phyloP scores from a whole-genome alignment of 2,888 invertebrate genomes.

The Chydorus sphaericus region DNA sequence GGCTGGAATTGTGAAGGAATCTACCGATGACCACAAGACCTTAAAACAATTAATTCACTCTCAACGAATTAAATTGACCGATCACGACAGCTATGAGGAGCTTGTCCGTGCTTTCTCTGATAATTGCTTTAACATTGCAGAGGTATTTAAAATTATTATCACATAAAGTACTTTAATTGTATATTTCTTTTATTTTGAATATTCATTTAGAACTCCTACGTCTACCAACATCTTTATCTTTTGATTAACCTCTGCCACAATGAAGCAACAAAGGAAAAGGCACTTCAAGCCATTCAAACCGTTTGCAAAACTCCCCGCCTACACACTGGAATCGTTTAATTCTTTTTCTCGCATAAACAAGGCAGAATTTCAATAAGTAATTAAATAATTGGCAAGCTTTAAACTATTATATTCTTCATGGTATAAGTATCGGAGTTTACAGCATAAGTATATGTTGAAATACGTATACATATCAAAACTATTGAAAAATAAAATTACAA shows the following conservation, averaged over 20 bases:
- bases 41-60: constrained; percentile 19
- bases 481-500: too few relatives aligned
- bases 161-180: too few relatives aligned
- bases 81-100: constrained; percentile 30
- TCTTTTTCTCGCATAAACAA: too few relatives aligned
- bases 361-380: too few relatives aligned
- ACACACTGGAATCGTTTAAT: constrained; percentile 21
- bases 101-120: constrained; percentile 26
- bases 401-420: too few relatives aligned
- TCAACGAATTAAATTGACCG: constrained; percentile 21
- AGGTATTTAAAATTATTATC: constrained; percentile 24
- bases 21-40: constrained; percentile 21
- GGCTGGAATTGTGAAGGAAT: constrained; percentile 24
- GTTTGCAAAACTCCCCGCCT: constrained; percentile 22
- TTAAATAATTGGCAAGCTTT: too few relatives aligned
- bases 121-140: constrained; percentile 29
- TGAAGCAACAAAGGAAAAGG: constrained; percentile 20
- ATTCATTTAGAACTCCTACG: constrained; percentile 30
- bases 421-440: too few relatives aligned
- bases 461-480: too few relatives aligned
- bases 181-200: constrained; percentile 15
- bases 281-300: constrained; percentile 22
- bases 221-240: constrained; percentile 29
- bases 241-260: constrained; percentile 34
- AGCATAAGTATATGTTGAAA: too few relatives aligned